A percentile compares a stretch with the other conserved stretches of the same genome.
phyloP scores from a whole-genome alignment of 2,797 vertebrate genomes.

The Pelochelys cantorii region DNA sequence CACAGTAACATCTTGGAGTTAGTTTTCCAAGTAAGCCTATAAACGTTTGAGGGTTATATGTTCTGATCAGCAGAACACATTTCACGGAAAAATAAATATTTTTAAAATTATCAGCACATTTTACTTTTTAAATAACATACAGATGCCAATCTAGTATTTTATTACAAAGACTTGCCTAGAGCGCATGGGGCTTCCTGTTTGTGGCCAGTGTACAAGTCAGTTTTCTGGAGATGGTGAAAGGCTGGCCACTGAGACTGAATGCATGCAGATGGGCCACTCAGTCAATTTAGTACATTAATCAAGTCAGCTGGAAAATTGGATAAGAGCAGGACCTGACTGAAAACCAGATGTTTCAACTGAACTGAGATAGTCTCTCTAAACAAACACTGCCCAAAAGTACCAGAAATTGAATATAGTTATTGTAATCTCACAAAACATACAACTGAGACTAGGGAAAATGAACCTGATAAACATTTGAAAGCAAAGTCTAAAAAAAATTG shows the following conservation, averaged over 20 bases:
- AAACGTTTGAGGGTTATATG: conserved; percentile 63
- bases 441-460: not conserved
- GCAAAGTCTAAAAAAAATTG: not conserved
- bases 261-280: not conserved
- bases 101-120: conserved; percentile 15
- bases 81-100: conserved; percentile 11
- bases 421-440: not conserved
- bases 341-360: not conserved
- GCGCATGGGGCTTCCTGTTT: not conserved
- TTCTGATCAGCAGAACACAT: conserved; percentile 51
- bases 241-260: not conserved
- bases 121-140: not conserved
- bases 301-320: conserved; percentile 8
- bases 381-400: not conserved
- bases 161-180: conserved; percentile 1
- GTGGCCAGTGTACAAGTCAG: not conserved
- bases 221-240: conserved; percentile 12
- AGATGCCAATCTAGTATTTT: not conserved
- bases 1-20: conserved; percentile 50
- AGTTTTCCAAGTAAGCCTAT: conserved; percentile 50
- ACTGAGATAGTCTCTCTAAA: conserved; percentile 10
- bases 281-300: not conserved
- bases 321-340: conserved; percentile 11
- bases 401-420: not conserved
- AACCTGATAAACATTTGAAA: not conserved